phyloP scores from a whole-genome alignment of 2,113 vertebrate species.

The human (Homo sapiens) region DNA sequence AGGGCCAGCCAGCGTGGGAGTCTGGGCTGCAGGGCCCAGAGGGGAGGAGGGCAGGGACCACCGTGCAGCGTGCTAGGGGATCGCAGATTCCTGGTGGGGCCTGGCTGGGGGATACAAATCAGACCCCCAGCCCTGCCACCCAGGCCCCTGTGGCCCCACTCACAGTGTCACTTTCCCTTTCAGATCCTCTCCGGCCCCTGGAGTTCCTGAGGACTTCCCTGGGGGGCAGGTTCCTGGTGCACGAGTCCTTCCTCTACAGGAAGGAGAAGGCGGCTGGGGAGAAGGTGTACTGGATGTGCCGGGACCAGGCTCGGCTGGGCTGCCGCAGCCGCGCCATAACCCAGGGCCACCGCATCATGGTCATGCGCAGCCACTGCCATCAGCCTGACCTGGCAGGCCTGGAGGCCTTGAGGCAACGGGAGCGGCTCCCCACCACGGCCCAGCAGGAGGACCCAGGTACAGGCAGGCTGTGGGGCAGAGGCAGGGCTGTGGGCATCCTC shows the following conservation, averaged over 20 bases:
- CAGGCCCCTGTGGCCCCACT: neutral
- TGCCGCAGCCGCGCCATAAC: conserved; percentile 58
- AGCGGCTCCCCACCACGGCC: neutral
- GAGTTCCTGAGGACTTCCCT: conserved; percentile 52
- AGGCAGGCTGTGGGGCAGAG: fast-evolving
- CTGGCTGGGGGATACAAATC: neutral
- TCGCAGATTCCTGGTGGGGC: too few species aligned
- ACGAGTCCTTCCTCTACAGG: conserved; percentile 60
- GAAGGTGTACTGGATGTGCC: conserved; percentile 65
- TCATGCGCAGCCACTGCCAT: conserved; percentile 61
- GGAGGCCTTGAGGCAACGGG: conserved; percentile 39
- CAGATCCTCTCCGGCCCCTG: conserved; percentile 24
- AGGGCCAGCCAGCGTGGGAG: neutral
- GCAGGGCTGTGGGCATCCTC: fast-evolving
- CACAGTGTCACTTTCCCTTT: neutral
- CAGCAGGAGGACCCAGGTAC: conserved; percentile 37
- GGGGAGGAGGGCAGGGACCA: neutral
- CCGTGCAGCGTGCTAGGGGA: too few species aligned
- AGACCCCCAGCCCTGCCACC: neutral
- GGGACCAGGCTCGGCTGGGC: conserved; percentile 40
- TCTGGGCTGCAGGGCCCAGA: too few species aligned
- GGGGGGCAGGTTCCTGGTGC: conserved; percentile 56
- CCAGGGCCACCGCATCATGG: conserved; percentile 12
- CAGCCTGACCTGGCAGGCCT: neutral
- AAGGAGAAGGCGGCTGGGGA: conserved; percentile 48